Base-by-base conservation (phyloP, 2,888 invertebrate genomes). In the Clivina fossor region DNA sequence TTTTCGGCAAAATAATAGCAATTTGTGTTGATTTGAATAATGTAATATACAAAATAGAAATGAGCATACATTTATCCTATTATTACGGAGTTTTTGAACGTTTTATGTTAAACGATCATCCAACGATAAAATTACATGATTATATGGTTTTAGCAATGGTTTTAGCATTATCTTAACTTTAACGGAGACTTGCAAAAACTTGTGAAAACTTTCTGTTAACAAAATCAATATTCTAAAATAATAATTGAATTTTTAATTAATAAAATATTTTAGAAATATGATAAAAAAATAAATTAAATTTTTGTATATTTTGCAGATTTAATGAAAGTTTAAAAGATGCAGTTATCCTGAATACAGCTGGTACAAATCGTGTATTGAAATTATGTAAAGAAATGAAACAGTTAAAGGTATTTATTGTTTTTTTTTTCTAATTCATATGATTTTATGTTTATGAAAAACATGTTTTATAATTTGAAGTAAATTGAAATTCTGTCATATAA, bases 321-420 rank as follows among this genome's bases (percentile, higher is more conserved):
- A 90, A 95, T 64, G 97, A 98, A 69, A 86, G 89, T 0, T 79
- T 98, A 19, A 88, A 88, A 71, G 81, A 87, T 2, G 93, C 97
- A 0, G 84, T 95, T 0, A 84, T 86, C 54, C 82, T 96, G 67
- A 98, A 98, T 72, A 90, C 96, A 0, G 80, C 88, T 41, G 96
- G 93, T 20, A 95, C 95, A 0, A 86, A 89, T 61, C 80, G 88
- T 50, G 77, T 98, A 53, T 75, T 97, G 53, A 84, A 90, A 56
- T 75, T 98, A 49, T 93, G 94, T 71, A 81, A 82, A 59, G 80
- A 84, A 65, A 93, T 97, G 85, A 80, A 80, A 2, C 78, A 84
- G 59, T 76, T 97, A 37, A 83, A 85, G 77, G 84, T 83, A 68
- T 56, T 62, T 30, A n/a, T n/a, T n/a, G n/a, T n/a, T n/a, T n/a